phyloP scores from a whole-genome alignment of 2,888 invertebrate genomes.

The Lasius platythorax region DNA sequence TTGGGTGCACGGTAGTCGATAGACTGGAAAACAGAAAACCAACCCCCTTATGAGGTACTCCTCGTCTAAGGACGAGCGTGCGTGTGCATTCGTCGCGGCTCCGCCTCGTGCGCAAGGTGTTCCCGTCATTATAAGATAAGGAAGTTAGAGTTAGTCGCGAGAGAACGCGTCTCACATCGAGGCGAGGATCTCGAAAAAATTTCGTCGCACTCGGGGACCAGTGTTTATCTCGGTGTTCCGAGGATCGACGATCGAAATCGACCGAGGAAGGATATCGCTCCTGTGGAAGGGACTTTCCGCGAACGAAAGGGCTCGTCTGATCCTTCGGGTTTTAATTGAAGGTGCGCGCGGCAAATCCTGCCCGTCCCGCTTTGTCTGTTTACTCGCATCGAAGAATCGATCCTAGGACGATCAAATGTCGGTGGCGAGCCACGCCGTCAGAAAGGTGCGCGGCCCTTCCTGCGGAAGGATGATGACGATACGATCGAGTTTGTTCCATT shows the following conservation, averaged over 20 bases:
- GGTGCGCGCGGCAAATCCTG: slow-evolving; percentile 3
- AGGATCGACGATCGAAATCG: slow-evolving; percentile 66
- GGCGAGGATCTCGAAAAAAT: not conserved
- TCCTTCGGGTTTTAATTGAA: slow-evolving; percentile 38
- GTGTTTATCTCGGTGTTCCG: slow-evolving; percentile 43
- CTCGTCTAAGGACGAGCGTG: slow-evolving; percentile 63
- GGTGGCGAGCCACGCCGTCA: slow-evolving; percentile 44
- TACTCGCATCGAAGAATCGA: slow-evolving; percentile 47
- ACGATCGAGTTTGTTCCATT: slow-evolving; percentile 44
- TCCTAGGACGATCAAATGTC: slow-evolving; percentile 44
- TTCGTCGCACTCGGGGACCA: not conserved
- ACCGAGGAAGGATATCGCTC: not conserved
- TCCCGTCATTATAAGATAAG: not conserved
- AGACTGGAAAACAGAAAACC: slow-evolving; percentile 76
- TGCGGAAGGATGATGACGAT: slow-evolving; percentile 2
- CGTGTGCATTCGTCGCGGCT: slow-evolving; percentile 67
- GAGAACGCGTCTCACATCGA: not conserved
- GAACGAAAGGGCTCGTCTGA: not conserved
- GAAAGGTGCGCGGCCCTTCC: slow-evolving; percentile 26
- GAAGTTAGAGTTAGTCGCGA: not conserved
- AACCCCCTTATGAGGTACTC: slow-evolving; percentile 72
- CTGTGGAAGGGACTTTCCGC: not conserved
- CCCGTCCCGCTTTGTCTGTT: slow-evolving; percentile 30
- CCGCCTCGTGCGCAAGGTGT: slow-evolving; percentile 59
- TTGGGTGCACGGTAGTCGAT: slow-evolving; percentile 82